phyloP scores from a whole-genome alignment of 2,888 invertebrate genomes.

The Sarcophaga subvicina region DNA sequence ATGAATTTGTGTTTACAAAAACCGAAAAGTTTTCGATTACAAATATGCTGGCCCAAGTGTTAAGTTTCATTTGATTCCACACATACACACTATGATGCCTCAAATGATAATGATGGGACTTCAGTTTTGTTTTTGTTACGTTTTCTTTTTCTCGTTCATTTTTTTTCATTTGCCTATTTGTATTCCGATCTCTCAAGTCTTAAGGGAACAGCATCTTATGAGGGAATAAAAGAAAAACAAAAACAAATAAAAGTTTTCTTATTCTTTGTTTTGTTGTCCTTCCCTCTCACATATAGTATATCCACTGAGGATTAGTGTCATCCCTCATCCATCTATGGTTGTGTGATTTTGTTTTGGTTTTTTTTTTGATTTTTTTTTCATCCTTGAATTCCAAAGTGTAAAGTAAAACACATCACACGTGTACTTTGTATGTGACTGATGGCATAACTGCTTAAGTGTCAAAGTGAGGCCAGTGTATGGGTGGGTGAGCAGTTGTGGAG shows the following conservation, averaged over 20 bases:
- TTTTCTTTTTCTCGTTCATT: neutral
- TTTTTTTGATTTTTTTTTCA: neutral
- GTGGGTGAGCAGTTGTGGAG: too few species aligned
- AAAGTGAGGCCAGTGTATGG: neutral
- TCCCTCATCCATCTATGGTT: neutral
- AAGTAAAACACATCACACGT: neutral
- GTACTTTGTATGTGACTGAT: neutral
- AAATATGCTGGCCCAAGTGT: constrained; percentile 35
- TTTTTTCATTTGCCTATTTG: neutral
- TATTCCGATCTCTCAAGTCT: constrained; percentile 21
- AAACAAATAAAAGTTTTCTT: constrained; percentile 11
- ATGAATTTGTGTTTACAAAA: constrained; percentile 35
- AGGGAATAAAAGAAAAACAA: neutral
- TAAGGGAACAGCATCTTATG: constrained; percentile 30
- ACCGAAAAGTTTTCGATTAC: constrained; percentile 38
- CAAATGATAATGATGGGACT: constrained; percentile 24
- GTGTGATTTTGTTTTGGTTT: neutral
- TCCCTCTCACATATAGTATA: neutral
- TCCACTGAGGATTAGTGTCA: constrained; percentile 54
- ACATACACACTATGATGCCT: neutral
- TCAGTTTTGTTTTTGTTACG: constrained; percentile 5
- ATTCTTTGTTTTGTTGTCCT: neutral
- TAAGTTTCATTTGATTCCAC: constrained; percentile 11
- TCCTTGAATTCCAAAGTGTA: neutral
- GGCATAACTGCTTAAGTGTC: neutral